phyloP scores from a whole-genome alignment of 2,113 vertebrate genomes.

The Danio rerio region GRCz12tu NC_133178.1:28349501-28350000 shows the following conservation, averaged over 20 bases:
- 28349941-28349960: constrained; percentile 64
- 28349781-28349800: constrained; percentile 94
- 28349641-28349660: constrained; percentile 93
- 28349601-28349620: constrained; percentile 86
- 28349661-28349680: constrained; percentile 93
- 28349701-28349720: constrained; percentile 88
- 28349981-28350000: constrained; percentile 68
- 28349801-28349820: constrained; percentile 96
- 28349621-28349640: constrained; percentile 93
- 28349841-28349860: constrained; percentile 81
- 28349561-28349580: constrained; percentile 86
- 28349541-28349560: constrained; percentile 92
- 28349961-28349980: constrained; percentile 70
- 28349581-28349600: constrained; percentile 87
- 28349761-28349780: constrained; percentile 96
- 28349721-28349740: constrained; percentile 82
- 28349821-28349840: constrained; percentile 92
- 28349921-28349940: constrained; percentile 77
- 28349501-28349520: constrained; percentile 90
- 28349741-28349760: constrained; percentile 90
- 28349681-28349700: constrained; percentile 91
- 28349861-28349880: constrained; percentile 72
- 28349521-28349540: constrained; percentile 94
- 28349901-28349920: constrained; percentile 68
- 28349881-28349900: constrained; percentile 66